Conservation (phyloP, 2,113 vertebrate species). For the Prietella phreatophila region DNA sequence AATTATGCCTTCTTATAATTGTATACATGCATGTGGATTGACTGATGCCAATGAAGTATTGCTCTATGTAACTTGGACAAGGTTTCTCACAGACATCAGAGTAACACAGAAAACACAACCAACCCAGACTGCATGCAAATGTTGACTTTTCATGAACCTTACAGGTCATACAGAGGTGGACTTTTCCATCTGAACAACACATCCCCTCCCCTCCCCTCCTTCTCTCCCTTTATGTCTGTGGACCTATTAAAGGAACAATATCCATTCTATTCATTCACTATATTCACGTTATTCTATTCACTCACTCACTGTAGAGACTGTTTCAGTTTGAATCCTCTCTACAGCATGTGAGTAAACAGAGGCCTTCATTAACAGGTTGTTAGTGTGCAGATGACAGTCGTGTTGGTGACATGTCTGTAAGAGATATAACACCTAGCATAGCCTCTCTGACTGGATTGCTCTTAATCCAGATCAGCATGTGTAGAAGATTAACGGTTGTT, state of each 20-base stretch:
- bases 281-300: not conserved
- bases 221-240: not conserved
- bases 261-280: constrained; percentile 4
- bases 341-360: constrained; percentile 49
- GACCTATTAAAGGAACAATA: not conserved
- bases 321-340: constrained; percentile 15
- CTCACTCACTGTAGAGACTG: not conserved
- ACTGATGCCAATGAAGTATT: not conserved
- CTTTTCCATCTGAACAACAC: not conserved
- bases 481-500: not conserved
- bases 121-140: not conserved
- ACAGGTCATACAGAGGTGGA: not conserved
- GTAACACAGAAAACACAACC: not conserved
- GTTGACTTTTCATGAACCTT: not conserved
- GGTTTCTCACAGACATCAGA: not conserved
- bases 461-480: not conserved
- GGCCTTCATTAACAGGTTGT: not conserved
- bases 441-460: not conserved
- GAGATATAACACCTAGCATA: not conserved
- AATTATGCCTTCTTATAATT: not conserved
- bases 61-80: not conserved
- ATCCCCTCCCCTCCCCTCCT: not conserved
- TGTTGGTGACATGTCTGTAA: not conserved
- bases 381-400: not conserved
- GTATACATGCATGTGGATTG: not conserved